A percentile compares a stretch with the other conserved stretches of the same genome.
Evolutionary conservation across 2,888 invertebrate genomes (phyloP).

Genomic region (Standfussiana lucernea): DNA sequence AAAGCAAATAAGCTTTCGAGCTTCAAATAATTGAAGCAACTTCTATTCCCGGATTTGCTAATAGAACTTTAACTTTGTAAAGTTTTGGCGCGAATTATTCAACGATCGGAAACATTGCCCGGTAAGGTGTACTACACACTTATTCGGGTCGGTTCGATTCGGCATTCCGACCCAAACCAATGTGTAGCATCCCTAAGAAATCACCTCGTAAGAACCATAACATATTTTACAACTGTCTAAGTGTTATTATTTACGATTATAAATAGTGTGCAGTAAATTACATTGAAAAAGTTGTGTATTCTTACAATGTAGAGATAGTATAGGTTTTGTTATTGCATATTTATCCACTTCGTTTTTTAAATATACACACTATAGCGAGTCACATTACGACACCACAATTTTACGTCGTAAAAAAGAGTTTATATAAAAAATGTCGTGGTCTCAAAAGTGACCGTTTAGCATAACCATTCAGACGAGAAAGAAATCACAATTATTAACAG

Average conservation of each 20-base stretch:
- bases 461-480: constrained; percentile 43
- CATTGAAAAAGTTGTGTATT: constrained; percentile 81
- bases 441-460: constrained; percentile 52
- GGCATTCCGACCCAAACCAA: background rate
- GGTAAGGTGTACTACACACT: constrained; percentile 26
- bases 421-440: constrained; percentile 64
- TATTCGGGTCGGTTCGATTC: constrained; percentile 1
- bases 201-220: constrained; percentile 69
- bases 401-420: constrained; percentile 65
- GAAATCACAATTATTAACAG: constrained; percentile 52
- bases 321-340: constrained; percentile 72
- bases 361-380: constrained; percentile 55
- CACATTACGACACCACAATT: constrained; percentile 59
- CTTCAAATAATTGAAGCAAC: constrained; percentile 51
- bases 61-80: constrained; percentile 35
- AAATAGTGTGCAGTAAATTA: constrained; percentile 88
- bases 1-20: constrained; percentile 40
- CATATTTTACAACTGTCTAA: constrained; percentile 78
- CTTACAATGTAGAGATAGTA: constrained; percentile 75
- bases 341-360: constrained; percentile 59
- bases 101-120: constrained; percentile 54
- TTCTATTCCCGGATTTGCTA: constrained; percentile 40
- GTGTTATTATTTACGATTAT: constrained; percentile 81
- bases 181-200: constrained; percentile 38
- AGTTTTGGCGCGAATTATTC: constrained; percentile 38